Base-by-base conservation (phyloP, 2,113 vertebrate species). In the Charadrius vociferus region DNA sequence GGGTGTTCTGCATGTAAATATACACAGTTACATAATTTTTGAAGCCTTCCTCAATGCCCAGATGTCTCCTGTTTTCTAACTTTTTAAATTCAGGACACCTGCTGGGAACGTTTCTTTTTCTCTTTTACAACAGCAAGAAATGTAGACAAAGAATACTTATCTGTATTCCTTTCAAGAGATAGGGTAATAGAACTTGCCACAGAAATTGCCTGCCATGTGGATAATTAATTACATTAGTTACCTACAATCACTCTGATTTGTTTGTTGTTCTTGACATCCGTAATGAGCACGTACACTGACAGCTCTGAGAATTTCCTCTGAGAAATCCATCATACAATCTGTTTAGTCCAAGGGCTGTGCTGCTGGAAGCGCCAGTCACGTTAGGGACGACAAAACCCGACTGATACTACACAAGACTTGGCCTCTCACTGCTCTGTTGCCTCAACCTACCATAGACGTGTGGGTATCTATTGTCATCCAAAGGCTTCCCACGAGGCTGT, bases 301-400 rank as follows among this genome's bases (percentile, higher is more conserved):
- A 79, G 75, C 82, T 89, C 66, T 63, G 91, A 89, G 93, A 95
- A 88, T 96, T 97, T 91, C 90, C 81, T 63, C 43, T 13, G 63
- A 66, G 75, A 26, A 82, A 71, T 55, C 62, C 85, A 24, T 73
- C 96, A 84, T 34, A 55, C 93, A 88, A n/a, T 26, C 95, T 88
- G 95, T 71, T 73, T 90, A 49, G 81, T 86, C 96, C 90, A 81
- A 88, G 81, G 93, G 61, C 86, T 43, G 59, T 70, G 85, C 91
- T 97, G 91, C 80, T 9, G 11, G 55, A 49, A 67, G 66, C 41
- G 26, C 68, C 90, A 79, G 29, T 37, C 13, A 0, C 13, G 34
- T 18, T 32, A 36, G 78, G 49, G 50, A 10, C 45, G 85, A 34
- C 61, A 82, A 70, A 82, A 78, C 27, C 7, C 26, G 47, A 7